Evolutionary conservation across 2,888 invertebrate species (phyloP), one percentile per base, ranked within the genome.

Genomic region (Drosophila merina): DNA sequence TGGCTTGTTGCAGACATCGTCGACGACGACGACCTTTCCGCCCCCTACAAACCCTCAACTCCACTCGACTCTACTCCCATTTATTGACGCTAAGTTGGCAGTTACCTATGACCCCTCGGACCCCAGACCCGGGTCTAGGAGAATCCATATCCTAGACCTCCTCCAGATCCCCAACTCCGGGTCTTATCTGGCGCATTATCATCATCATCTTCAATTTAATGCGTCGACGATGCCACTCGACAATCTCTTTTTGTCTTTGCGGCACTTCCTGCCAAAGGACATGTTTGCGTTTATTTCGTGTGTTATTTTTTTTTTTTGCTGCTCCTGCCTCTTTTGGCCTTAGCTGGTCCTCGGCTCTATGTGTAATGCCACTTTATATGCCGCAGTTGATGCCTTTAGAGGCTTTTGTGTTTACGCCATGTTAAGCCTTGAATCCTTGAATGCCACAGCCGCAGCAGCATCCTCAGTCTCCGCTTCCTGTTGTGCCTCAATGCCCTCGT

Each of bases 351-450:
- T 38, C 49, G 55, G 48, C 47, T 66, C 81, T 81, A 75, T 68
- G 81, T 78, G 79, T 89, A 89, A 89, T 89, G 80, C 80, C 81
- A 86, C 86, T 89, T 89, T 89, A 89, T 89, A 82, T 89, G 89
- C 88, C 89, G 79, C 89, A 89, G 77, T 89, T 87, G 86, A 86
- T 89, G 89, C 82, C 86, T 88, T 88, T 83, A 87, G 83, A 87
- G 83, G 83, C 83, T 87, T 86, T 83, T 83, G 75, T 86, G 85
- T 86, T 88, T 84, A 85, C 88, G 87, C 81, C 79, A 85, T 86
- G 79, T 88, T 89, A 89, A 88, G 89, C 89, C 81, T 78, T 71
- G 86, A 80, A 89, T 86, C 86, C 88, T 74, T 66, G 63, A 89
- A 87, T 86, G 79, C 87, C 83, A 75, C 70, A 84, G 72, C 66